Evolutionary conservation across 2,888 invertebrate genomes (phyloP), one percentile per base, ranked within the genome.

Genomic region (Bembecia ichneumoniformis): DNA sequence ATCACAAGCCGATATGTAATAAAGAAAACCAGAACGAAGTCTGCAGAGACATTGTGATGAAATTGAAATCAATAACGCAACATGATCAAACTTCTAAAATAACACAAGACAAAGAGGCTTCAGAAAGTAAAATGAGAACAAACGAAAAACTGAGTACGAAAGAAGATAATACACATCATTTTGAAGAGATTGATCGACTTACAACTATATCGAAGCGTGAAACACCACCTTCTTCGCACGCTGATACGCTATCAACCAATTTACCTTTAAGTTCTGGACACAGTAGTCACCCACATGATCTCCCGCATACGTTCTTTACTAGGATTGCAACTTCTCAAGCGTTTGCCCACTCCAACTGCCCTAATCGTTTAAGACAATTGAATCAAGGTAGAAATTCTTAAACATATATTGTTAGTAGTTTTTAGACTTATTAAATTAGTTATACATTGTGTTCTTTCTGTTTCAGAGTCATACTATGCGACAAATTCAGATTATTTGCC

Each of bases 41-140:
- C 35, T 87, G 87, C 48, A 74, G 72, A 60, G 65, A 77, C 46
- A 65, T 83, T 15, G 68, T 84, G 3, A 58, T 50, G 14, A 73
- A 78, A 58, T 54, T 87, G 3, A 70, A 73, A 58, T 47, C 57
- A 1, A 59, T 80, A 28, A 62, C 60, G 34, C 54, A 66, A 20
- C 56, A 57, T 36, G 40, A 13, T 40, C 13, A 40, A 40, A 13
- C 7, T 40, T 40, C 40, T 13, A 40, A 14, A 13, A 28, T 28
- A 28, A 28, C 28, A 28, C 28, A 28, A 28, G 28, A 9, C 28
- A 9, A 9, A 9, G 28, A 28, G 9, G 28, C 5, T 9, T n/a
- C 4, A 1, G 14, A n/a, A 40, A 14, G 40, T 13, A 3, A 40
- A 9, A n/a, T 14, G 13, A 40, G 49, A 51, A 35, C 46, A 49